Conservation (phyloP, 2,113 vertebrate genomes). For the Chrysochloris asiatica region DNA sequence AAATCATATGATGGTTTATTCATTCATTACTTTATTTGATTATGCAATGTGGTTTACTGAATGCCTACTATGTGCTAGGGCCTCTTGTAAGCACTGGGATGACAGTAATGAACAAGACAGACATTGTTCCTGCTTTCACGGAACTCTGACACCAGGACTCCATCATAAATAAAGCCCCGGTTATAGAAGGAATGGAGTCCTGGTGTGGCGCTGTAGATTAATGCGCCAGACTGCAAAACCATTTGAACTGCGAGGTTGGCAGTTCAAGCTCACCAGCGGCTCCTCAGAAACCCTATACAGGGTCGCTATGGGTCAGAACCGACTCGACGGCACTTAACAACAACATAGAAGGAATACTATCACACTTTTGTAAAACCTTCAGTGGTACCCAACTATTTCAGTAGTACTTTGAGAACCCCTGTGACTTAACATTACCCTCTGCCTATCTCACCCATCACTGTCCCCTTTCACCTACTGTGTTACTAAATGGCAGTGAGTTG, state of each 20-base stretch:
- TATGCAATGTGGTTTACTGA: constrained; percentile 9
- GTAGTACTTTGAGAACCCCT: not conserved
- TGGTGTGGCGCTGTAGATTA: no score
- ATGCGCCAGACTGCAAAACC: no score
- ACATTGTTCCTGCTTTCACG: not conserved
- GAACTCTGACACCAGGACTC: constrained; percentile 33
- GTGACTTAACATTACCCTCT: not conserved
- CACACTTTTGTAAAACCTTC: constrained; percentile 34
- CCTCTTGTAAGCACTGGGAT: not conserved
- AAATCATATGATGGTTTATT: not conserved
- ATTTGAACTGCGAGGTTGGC: no score
- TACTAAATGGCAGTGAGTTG: no score
- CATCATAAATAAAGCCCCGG: not conserved
- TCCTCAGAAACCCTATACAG: no score
- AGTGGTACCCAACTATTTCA: not conserved
- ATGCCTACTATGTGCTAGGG: not conserved
- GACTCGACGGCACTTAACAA: no score
- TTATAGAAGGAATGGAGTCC: not conserved
- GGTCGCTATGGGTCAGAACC: no score
- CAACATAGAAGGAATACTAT: no score
- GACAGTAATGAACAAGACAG: constrained; percentile 34
- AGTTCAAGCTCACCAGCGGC: no score
- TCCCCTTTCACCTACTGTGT: not conserved
- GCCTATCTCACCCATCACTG: not conserved
- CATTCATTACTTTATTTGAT: no score